These are phyloP conservation scores for Trematocara zebra DNA, from an alignment of 2,113 vertebrate genomes.

Conservation along the genomic window DNA sequence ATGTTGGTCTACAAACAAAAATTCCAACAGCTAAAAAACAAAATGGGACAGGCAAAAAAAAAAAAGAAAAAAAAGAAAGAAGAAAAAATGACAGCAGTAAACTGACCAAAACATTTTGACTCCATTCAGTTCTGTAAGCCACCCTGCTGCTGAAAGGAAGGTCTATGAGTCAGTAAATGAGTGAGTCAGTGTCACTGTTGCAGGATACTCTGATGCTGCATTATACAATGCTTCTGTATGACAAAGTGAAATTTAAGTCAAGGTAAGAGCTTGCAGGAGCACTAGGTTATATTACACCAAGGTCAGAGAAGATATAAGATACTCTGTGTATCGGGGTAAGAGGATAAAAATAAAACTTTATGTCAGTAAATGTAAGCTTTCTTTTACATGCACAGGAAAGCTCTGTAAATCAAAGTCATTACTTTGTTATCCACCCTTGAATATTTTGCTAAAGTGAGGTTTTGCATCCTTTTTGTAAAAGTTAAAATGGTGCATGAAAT, in stretches of 20 bases:
- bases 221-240: not conserved
- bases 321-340: not conserved
- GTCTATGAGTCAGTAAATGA: constrained; percentile 42
- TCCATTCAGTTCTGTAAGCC: not conserved
- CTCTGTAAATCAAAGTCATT: not conserved
- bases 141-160: not conserved
- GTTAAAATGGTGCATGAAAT: not conserved
- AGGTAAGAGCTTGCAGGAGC: constrained; percentile 13
- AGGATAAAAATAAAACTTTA: not conserved
- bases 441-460: not conserved
- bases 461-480: not conserved
- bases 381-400: not conserved
- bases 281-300: constrained; percentile 13
- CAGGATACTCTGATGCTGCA: constrained; percentile 42
- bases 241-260: constrained; percentile 44
- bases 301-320: constrained; percentile 16
- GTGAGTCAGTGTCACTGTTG: constrained; percentile 44
- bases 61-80: fast-evolving
- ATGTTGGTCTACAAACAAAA: too few relatives aligned
- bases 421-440: not conserved
- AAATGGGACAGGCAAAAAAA: too few relatives aligned
- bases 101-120: not conserved
- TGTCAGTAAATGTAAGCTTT: not conserved
- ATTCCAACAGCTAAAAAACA: too few relatives aligned
- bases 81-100: not conserved